These are phyloP conservation scores for Camptogramma bilineatum DNA, from an alignment of 2,888 invertebrate species.

Conservation along the genomic window DNA sequence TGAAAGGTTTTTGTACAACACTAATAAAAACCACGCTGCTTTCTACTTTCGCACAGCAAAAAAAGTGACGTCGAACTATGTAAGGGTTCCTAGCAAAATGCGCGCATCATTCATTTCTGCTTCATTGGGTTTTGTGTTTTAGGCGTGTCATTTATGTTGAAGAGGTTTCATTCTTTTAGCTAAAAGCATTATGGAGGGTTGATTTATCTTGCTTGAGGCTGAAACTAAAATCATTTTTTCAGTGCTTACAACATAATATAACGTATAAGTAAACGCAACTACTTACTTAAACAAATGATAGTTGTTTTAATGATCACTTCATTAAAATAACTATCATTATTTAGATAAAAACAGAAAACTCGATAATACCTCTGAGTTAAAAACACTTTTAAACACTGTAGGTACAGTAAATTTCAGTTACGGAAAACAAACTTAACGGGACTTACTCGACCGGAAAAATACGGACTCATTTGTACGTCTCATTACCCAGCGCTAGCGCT, in stretches of 20 bases:
- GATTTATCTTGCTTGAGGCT: conserved; percentile 3
- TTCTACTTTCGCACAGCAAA: conserved; percentile 35
- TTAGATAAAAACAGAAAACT: conserved; percentile 4
- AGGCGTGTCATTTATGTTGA: conserved; percentile 55
- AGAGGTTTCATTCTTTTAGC: conserved; percentile 43
- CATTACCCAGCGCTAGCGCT: conserved; percentile 42
- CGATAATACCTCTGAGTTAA: conserved; percentile 9
- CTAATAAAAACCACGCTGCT: conserved; percentile 6
- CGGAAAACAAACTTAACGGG: conserved; percentile 44
- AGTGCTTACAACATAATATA: neutral
- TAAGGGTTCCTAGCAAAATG: conserved; percentile 50
- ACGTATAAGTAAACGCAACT: too few relatives aligned
- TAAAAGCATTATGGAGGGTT: conserved; percentile 19
- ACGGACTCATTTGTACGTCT: conserved; percentile 49
- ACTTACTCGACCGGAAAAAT: conserved; percentile 44
- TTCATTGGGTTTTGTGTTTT: conserved; percentile 59
- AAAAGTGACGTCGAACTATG: conserved; percentile 47
- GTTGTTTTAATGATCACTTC: too few relatives aligned
- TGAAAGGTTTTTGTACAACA: conserved; percentile 3
- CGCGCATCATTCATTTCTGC: conserved; percentile 58
- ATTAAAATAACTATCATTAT: too few relatives aligned
- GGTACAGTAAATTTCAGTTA: conserved; percentile 43
- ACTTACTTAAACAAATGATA: too few relatives aligned
- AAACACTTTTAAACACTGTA: conserved; percentile 19
- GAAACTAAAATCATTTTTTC: neutral